Evolutionary conservation across 2,888 invertebrate species (phyloP).

Genomic region (Cantharis rustica): DNA sequence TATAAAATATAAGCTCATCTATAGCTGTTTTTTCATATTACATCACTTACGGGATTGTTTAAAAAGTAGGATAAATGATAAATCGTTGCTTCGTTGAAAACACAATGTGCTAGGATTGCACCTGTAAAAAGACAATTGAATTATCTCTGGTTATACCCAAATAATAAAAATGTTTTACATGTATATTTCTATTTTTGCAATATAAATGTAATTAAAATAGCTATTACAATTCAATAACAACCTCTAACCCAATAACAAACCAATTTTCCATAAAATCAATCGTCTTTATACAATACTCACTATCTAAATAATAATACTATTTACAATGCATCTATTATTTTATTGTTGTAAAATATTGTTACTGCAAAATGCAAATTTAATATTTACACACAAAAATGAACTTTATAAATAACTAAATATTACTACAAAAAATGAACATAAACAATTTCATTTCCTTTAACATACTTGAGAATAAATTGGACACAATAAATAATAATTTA

Average conservation of each 20-base stretch:
- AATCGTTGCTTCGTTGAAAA: too few relatives aligned
- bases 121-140: background rate
- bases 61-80: too few relatives aligned
- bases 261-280: conserved; percentile 15
- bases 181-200: conserved; percentile 28
- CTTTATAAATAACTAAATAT: conserved; percentile 11
- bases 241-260: conserved; percentile 28
- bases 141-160: background rate
- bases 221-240: conserved; percentile 26
- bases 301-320: conserved; percentile 22
- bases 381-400: background rate
- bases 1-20: too few relatives aligned
- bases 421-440: background rate
- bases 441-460: background rate
- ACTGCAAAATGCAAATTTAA: conserved; percentile 1
- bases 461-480: background rate
- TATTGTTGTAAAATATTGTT: conserved; percentile 10
- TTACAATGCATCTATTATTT: conserved; percentile 12
- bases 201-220: conserved; percentile 34
- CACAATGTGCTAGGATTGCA: background rate
- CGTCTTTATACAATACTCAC: conserved; percentile 8
- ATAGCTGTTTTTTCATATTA: too few relatives aligned
- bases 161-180: conserved; percentile 9
- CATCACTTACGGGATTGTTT: too few relatives aligned
- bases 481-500: background rate